Base-by-base conservation (phyloP, 2,888 invertebrate species). In the Harpalus rubripes region DNA sequence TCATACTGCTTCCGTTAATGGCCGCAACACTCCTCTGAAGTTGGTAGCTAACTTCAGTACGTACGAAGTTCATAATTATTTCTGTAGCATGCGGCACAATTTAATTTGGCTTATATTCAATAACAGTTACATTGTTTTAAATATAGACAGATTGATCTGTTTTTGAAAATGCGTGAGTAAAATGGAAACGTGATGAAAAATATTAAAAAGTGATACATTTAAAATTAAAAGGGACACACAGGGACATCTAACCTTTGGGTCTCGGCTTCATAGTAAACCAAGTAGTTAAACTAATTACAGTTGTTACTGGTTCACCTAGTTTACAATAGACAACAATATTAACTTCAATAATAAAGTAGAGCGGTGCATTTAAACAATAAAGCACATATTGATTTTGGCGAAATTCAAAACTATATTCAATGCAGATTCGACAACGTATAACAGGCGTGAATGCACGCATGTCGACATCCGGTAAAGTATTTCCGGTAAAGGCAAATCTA, bases 261-360 rank as follows among this genome's bases (percentile, higher is more conserved):
- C 90, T 89, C 86, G 91, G 92, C 89, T 91, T 92, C 90, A 92
- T 91, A 87, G 92, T 91, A 90, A 92, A 91, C 93, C 93, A 93
- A 87, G 93, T 91, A 80, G 92, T 92, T 89, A 93, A 92, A 89
- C 92, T 92, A 89, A 92, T 92, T 88, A 91, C 91, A 86, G 89
- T 89, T 65, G 88, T 18, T 18, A 80, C 79, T n/a, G 85, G 72
- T 22, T 85, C 85, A 59, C 80, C 85, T 85, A 72, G 8, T 76
- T 79, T 80, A 52, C 44, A 52, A 52, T 52, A 52, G 12, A 32
- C 6, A 32, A 32, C 32, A 52, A 52, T 52, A 52, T 52, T 52
- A 52, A 52, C 12, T 52, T 52, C 12, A 52, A 12, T 1, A 52
- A 52, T 12, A 52, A 1, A 52, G 44, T 52, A 15, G 16, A 22